Conservation (phyloP, 2,888 invertebrate genomes). For the Norana najaformis region DNA sequence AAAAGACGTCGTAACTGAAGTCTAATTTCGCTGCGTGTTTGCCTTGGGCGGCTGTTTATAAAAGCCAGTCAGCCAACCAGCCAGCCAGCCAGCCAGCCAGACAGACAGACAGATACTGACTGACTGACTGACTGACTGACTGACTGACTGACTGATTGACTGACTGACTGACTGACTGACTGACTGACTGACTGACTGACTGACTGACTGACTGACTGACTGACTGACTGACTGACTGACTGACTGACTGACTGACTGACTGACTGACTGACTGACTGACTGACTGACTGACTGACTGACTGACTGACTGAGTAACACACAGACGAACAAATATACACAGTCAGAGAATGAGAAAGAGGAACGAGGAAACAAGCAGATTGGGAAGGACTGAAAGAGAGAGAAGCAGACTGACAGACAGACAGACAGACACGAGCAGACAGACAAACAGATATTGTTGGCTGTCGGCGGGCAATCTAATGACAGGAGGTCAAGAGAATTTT, state of each 20-base stretch:
- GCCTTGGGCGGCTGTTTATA: not conserved
- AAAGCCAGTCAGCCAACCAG: not conserved
- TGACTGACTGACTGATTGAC: not conserved
- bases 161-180: not conserved
- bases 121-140: not conserved
- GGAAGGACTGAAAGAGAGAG: not conserved
- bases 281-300: not conserved
- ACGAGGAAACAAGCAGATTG: not conserved
- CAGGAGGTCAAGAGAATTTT: not conserved
- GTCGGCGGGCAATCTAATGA: not conserved
- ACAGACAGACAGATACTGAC: not conserved
- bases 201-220: not conserved
- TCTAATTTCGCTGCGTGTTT: not conserved
- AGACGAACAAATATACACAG: not conserved
- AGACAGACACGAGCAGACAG: not conserved
- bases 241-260: not conserved
- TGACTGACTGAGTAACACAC: too few species aligned
- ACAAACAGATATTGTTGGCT: too few species aligned
- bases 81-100: not conserved
- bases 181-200: not conserved
- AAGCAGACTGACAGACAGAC: not conserved
- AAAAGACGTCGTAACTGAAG: too few species aligned
- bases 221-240: not conserved
- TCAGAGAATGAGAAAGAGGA: not conserved
- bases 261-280: not conserved